A percentile compares a stretch with the other conserved stretches of the same genome.
Evolutionary conservation across 2,888 invertebrate genomes (phyloP).

Genomic region (Limnephilus lunatus): DNA sequence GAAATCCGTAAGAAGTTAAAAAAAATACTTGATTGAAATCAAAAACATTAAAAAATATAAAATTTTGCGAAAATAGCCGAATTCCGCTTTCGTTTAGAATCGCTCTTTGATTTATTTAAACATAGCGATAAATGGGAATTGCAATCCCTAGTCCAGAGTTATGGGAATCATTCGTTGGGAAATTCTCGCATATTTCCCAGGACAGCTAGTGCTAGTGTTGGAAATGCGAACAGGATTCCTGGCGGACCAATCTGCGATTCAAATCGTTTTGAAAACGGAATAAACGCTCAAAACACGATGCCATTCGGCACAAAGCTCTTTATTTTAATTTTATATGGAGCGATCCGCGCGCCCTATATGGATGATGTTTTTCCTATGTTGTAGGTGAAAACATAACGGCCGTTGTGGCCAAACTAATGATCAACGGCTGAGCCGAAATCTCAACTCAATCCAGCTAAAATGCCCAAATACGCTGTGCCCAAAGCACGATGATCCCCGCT

Average conservation of each 20-base stretch:
- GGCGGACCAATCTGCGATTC: constrained; percentile 2
- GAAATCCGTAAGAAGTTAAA: too few species aligned
- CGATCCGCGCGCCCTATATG: not conserved
- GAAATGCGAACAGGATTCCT: constrained; percentile 45
- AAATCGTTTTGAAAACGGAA: constrained; percentile 8
- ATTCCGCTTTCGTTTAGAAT: not conserved
- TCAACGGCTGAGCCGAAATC: too few species aligned
- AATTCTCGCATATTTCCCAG: constrained; percentile 49
- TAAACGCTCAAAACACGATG: not conserved
- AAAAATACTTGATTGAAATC: too few species aligned
- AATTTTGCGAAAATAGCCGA: not conserved
- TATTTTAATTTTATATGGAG: not conserved
- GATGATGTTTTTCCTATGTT: not conserved
- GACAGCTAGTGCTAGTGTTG: constrained; percentile 24
- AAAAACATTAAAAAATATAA: too few species aligned
- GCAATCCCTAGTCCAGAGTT: constrained; percentile 8
- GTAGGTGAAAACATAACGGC: not conserved
- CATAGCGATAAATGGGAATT: not conserved
- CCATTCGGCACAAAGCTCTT: not conserved
- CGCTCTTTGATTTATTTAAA: not conserved
- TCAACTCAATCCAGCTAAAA: too few species aligned
- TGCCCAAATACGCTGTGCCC: too few species aligned
- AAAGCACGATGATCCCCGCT: too few species aligned
- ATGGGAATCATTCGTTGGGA: constrained; percentile 38
- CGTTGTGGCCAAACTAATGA: too few species aligned